Base-by-base conservation (phyloP, 2,113 vertebrate species). In the Tetrax tetrax region DNA sequence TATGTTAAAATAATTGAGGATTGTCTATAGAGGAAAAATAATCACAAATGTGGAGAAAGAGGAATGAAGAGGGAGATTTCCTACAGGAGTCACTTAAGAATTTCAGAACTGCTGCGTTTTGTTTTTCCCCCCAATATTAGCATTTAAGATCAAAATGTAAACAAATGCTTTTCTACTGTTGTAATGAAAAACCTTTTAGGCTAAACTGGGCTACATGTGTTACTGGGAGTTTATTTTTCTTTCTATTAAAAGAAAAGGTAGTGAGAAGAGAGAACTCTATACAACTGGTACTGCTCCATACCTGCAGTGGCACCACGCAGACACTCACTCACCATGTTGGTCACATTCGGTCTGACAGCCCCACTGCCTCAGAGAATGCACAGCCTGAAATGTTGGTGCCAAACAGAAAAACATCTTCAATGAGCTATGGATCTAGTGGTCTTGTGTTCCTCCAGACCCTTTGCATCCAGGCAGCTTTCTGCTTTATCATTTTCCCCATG, bases 271-370 rank as follows among this genome's bases (percentile, higher is more conserved):
- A 31, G 38, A 63, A 25, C 7, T 14, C 24, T 53, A 8, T 8
- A 12, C 6, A 33, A 10, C 21, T 3, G 3, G 14, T 4, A 1
- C 14, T 1, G 1, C 20, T 21, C 65, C 0, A 0, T 14, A 27
- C 25, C 57, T 13, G 9, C 33, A 15, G 37, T 6, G 56, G n/a
- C 48, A 53, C 17, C 28, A 24, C 37, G 53, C 38, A 84, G 80
- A 89, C 35, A 79, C 48, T 72, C 77, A 50, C 43, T n/a, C 50
- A 14, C n/a, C 0, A 0, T 8, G 25, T 8, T 74, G 69, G 12
- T 14, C 50, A 15, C 12, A 1, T 4, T 29, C 28, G 27, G 14
- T 51, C 54, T 37, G 60, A 14, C 20, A 21, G 22, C 14, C 65
- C 65, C 61, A 16, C 50, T 51, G 33, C 50, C 35, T 28, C 64